Percentiles rank a stretch among this genome's conserved stretches.
These are phyloP conservation scores for Donacobius atricapilla DNA, from an alignment of 2,113 vertebrate species.

Conservation along the genomic window DNA sequence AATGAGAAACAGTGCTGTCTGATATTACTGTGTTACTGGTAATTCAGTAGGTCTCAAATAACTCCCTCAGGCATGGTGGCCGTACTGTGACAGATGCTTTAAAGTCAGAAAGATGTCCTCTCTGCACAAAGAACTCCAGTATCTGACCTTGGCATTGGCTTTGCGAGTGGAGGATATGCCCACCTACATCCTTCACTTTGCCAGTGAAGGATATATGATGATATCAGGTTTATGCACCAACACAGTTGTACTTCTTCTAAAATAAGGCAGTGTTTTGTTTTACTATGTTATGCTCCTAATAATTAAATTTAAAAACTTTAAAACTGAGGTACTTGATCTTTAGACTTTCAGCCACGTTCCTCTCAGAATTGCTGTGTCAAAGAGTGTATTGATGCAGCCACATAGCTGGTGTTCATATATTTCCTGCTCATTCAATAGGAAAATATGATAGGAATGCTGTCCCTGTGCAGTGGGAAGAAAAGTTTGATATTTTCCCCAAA, in stretches of 20 bases:
- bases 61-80: constrained; percentile 15
- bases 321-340: background rate
- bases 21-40: constrained; percentile 6
- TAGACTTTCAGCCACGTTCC: background rate
- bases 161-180: background rate
- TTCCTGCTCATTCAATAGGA: constrained; percentile 30
- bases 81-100: background rate
- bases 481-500: constrained; percentile 23
- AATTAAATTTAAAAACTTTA: constrained; percentile 4
- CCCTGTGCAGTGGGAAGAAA: background rate
- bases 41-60: background rate
- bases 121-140: background rate
- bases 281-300: background rate
- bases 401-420: constrained; percentile 31
- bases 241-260: background rate
- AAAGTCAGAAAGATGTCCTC: background rate
- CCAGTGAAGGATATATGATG: background rate
- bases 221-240: background rate
- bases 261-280: background rate
- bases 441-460: constrained; percentile 53
- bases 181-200: background rate
- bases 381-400: constrained; percentile 1
- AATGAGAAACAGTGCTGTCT: constrained; percentile 42
- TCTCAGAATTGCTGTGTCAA: constrained; percentile 8
- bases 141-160: background rate